These are phyloP conservation scores for Podocnemis expansa DNA, from an alignment of 2,113 vertebrate genomes.

Conservation along the genomic window DNA sequence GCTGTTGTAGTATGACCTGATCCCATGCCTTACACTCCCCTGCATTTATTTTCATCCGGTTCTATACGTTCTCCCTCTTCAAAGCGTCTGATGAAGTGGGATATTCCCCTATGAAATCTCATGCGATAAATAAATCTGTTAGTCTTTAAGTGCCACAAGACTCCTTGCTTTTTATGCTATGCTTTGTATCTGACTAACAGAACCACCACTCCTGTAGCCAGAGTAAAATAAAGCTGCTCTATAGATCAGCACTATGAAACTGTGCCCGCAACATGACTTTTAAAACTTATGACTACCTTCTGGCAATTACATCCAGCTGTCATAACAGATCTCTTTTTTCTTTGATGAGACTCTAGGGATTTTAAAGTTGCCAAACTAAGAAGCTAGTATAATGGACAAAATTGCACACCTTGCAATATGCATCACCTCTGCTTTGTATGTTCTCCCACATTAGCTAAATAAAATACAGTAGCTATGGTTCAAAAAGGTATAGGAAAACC, in stretches of 20 bases:
- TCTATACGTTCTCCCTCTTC: too few relatives aligned
- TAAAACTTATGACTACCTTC: neutral
- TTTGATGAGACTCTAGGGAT: neutral
- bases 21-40: too few relatives aligned
- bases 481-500: neutral
- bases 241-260: neutral
- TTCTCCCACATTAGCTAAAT: neutral
- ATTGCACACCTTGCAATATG: neutral
- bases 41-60: too few relatives aligned
- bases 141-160: too few relatives aligned
- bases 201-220: neutral
- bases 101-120: too few relatives aligned
- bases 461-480: neutral
- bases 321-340: neutral
- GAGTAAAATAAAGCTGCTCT: neutral
- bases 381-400: neutral
- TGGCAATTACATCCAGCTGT: neutral
- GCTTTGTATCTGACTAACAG: neutral
- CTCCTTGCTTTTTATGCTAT: too few relatives aligned
- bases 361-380: neutral
- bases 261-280: neutral
- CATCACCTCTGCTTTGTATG: neutral
- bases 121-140: too few relatives aligned
- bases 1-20: too few relatives aligned
- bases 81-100: too few relatives aligned